These are phyloP conservation scores for Chrysomallon squamiferum DNA, from an alignment of 1,140 invertebrate species.

Conservation along the genomic window DNA sequence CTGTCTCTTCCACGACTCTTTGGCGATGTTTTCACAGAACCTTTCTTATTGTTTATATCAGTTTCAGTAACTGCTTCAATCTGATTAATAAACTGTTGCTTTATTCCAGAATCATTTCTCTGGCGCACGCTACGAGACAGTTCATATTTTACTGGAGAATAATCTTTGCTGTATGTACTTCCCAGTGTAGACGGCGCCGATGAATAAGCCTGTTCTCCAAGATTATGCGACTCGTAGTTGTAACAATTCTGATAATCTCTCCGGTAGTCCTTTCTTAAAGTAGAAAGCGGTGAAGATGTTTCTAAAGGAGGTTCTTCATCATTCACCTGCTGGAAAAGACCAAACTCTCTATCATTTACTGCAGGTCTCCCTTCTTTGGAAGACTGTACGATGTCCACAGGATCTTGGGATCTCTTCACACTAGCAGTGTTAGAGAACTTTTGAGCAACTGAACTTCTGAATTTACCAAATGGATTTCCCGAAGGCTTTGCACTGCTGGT, in stretches of 20 bases:
- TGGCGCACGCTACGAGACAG: constrained; percentile 10
- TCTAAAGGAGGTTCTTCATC: constrained; percentile 10
- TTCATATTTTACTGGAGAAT: constrained; percentile 20
- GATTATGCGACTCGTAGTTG: constrained; percentile 10
- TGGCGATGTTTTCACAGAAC: constrained; percentile 13
- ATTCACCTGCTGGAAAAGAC: constrained; percentile 22
- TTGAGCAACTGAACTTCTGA: constrained; percentile 35
- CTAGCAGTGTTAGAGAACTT: constrained; percentile 29
- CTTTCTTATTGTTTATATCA: constrained; percentile 22
- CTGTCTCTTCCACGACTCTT: constrained; percentile 18
- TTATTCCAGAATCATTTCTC: neutral
- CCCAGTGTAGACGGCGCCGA: constrained; percentile 15
- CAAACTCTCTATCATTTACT: neutral
- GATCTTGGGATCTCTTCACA: constrained; percentile 16
- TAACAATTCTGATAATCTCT: constrained; percentile 21
- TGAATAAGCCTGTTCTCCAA: neutral
- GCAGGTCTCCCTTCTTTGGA: constrained; percentile 4
- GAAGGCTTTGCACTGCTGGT: constrained; percentile 10
- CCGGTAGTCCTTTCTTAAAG: too few species aligned
- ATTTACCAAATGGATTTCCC: constrained; percentile 31
- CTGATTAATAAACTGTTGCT: neutral
- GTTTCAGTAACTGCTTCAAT: constrained; percentile 5
- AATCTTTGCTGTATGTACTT: constrained; percentile 14
- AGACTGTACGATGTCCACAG: neutral
- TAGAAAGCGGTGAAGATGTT: too few species aligned